Conservation (phyloP, 2,888 invertebrate genomes). For the Lochmaea capreae region DNA sequence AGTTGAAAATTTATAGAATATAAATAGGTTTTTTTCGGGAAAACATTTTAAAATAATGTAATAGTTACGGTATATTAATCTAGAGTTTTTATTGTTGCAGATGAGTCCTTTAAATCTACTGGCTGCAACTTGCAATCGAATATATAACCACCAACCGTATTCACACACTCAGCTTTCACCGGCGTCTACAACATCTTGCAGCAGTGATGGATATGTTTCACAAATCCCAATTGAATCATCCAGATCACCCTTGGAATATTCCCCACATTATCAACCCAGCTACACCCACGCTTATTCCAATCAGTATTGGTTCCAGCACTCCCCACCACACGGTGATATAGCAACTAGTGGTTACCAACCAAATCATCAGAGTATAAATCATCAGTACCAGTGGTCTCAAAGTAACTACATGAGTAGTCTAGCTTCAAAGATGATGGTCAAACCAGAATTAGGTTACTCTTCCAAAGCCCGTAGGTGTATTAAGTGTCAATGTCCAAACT, state of each 20-base stretch:
- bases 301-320: conserved; percentile 64
- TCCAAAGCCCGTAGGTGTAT: conserved; percentile 76
- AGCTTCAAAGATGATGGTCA: conserved; percentile 63
- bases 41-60: too few relatives aligned
- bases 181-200: conserved; percentile 60
- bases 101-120: conserved; percentile 62
- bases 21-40: too few relatives aligned
- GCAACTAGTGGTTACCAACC: conserved; percentile 63
- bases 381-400: conserved; percentile 67
- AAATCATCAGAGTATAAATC: conserved; percentile 68
- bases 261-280: conserved; percentile 61
- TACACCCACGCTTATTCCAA: conserved; percentile 56
- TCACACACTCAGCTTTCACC: conserved; percentile 59
- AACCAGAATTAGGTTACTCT: conserved; percentile 61
- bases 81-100: conserved; percentile 55
- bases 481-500: conserved; percentile 86
- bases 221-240: conserved; percentile 60
- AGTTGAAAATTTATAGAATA: too few relatives aligned
- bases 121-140: conserved; percentile 60
- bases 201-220: conserved; percentile 60
- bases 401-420: conserved; percentile 63
- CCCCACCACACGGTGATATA: conserved; percentile 62
- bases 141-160: conserved; percentile 59
- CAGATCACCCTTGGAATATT: conserved; percentile 60
- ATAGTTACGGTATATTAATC: neutral